Conservation (phyloP, 2,797 vertebrate species). For the Pitangus sulphuratus region DNA sequence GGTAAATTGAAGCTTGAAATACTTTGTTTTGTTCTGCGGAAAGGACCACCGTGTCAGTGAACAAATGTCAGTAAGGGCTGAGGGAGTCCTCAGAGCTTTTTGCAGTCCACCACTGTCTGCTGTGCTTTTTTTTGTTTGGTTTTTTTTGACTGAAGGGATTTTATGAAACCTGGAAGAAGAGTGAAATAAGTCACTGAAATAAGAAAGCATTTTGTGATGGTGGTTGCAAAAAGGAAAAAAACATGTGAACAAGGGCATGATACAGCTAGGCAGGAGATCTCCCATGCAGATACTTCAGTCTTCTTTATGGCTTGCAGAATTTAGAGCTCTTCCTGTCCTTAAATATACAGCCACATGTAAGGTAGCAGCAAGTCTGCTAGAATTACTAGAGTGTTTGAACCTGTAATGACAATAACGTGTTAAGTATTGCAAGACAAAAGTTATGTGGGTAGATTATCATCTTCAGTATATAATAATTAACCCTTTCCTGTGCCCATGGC, state of each 20-base stretch:
- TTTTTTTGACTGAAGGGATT: neutral
- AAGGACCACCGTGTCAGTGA: neutral
- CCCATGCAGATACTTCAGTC: neutral
- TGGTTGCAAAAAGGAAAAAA: constrained; percentile 67
- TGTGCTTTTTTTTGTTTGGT: neutral
- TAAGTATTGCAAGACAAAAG: neutral
- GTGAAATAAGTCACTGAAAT: constrained; percentile 45
- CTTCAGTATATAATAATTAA: neutral
- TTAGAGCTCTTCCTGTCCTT: constrained; percentile 76
- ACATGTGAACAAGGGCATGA: constrained; percentile 50
- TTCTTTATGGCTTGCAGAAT: constrained; percentile 9
- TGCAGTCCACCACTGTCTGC: neutral
- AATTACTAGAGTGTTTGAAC: constrained; percentile 55
- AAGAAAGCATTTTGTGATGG: constrained; percentile 57
- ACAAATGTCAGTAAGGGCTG: neutral
- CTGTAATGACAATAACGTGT: neutral
- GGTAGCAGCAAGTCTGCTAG: constrained; percentile 70
- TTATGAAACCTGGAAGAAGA: constrained; percentile 54
- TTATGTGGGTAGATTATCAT: neutral
- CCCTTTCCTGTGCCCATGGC: neutral
- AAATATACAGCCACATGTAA: constrained; percentile 82
- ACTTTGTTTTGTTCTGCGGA: neutral
- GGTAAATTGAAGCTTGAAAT: neutral
- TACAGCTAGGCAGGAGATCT: neutral
- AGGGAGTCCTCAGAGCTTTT: neutral